These are phyloP conservation scores for Ceratina calcarata DNA, from an alignment of 1,140 invertebrate genomes.

Conservation along the genomic window DNA sequence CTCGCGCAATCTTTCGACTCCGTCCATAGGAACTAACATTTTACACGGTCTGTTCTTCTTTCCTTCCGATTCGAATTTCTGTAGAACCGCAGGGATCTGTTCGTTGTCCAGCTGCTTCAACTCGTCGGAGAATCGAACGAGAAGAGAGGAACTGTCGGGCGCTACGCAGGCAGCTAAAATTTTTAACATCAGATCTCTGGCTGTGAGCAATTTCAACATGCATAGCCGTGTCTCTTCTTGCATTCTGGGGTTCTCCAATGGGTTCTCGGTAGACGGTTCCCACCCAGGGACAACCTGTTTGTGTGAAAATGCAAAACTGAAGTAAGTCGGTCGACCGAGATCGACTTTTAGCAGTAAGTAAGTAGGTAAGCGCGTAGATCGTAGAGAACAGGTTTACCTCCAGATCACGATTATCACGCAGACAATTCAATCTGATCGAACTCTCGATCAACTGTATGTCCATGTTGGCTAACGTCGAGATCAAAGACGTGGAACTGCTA, in stretches of 20 bases:
- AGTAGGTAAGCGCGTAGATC: not conserved
- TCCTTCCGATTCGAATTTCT: conserved; percentile 68
- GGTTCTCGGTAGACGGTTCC: conserved; percentile 70
- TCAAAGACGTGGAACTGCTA: conserved; percentile 69
- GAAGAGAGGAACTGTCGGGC: conserved; percentile 63
- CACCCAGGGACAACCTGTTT: conserved; percentile 74
- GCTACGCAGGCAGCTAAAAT: conserved; percentile 72
- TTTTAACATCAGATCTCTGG: conserved; percentile 73
- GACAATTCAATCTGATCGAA: conserved; percentile 78
- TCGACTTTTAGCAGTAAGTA: too few relatives aligned
- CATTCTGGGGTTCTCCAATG: conserved; percentile 69
- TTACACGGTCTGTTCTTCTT: conserved; percentile 67
- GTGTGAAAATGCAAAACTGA: not conserved
- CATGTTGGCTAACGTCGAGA: conserved; percentile 76
- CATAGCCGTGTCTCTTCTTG: conserved; percentile 74
- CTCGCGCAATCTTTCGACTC: conserved; percentile 75
- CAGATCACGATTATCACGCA: conserved; percentile 84
- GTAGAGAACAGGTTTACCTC: conserved; percentile 63
- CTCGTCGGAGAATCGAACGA: conserved; percentile 67
- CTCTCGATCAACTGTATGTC: conserved; percentile 82
- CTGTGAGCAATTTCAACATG: conserved; percentile 72
- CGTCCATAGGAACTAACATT: conserved; percentile 75
- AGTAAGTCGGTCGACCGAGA: too few relatives aligned
- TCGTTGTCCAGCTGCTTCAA: conserved; percentile 68
- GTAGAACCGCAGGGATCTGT: conserved; percentile 66